phyloP scores from a whole-genome alignment of 2,888 invertebrate species.

The Nipponacmea schrenckii region DNA sequence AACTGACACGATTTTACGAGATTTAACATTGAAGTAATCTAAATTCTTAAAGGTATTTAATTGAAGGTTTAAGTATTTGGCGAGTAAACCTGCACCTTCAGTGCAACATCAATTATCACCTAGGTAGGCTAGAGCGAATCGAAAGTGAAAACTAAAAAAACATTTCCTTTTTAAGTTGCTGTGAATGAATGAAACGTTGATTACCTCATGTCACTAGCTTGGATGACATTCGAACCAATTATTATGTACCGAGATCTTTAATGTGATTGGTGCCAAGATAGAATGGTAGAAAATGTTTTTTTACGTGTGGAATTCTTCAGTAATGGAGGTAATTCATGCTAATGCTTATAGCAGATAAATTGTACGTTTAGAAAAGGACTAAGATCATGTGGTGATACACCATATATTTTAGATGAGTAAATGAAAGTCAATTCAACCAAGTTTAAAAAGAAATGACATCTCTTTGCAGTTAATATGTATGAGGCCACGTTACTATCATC shows the following conservation, averaged over 20 bases:
- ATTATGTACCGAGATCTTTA: neutral
- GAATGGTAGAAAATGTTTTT: neutral
- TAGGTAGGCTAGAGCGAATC: neutral
- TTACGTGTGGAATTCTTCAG: neutral
- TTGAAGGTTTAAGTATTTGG: neutral
- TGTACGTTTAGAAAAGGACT: no score
- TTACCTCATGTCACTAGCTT: neutral
- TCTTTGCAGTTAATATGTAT: no score
- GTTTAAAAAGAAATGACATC: no score
- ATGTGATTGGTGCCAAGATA: neutral
- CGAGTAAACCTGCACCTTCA: neutral
- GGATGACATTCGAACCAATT: neutral
- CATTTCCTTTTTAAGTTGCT: neutral
- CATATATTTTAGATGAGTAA: no score
- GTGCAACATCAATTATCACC: constrained; percentile 2
- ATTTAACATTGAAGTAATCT: no score
- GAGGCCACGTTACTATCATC: no score
- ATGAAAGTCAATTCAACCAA: no score
- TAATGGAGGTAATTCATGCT: neutral
- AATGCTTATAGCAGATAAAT: neutral
- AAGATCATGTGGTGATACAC: no score
- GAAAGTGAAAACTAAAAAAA: neutral
- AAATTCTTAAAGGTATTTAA: neutral
- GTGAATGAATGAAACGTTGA: constrained; percentile 3
- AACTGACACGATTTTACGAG: no score